Evolutionary conservation across 2,888 invertebrate species (phyloP).

Genomic region (Caenorhabditis imperialis): DNA sequence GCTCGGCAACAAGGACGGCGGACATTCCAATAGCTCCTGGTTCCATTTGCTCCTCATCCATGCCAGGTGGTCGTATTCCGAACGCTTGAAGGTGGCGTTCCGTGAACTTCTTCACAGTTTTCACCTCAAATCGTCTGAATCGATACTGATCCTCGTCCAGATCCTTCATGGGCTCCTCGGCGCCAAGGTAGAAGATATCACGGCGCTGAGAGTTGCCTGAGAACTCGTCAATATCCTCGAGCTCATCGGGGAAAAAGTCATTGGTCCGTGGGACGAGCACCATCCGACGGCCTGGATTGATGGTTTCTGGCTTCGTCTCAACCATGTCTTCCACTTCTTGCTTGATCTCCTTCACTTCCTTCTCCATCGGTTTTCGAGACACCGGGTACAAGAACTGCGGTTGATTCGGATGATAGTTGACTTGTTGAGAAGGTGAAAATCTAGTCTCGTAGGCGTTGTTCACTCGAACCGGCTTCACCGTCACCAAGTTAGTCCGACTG

Average conservation of each 20-base stretch:
- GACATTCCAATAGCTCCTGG: no score
- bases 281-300: no score
- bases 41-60: no score
- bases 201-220: no score
- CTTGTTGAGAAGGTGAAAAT: not conserved
- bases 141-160: not conserved
- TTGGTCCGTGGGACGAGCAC: no score
- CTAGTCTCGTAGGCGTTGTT: not conserved
- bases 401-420: slow-evolving; percentile 6
- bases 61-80: slow-evolving; percentile 6
- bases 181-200: not conserved
- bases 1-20: no score
- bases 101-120: not conserved
- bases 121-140: not conserved
- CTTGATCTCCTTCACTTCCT: not conserved
- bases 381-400: not conserved
- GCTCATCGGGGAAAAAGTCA: no score
- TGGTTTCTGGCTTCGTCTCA: not conserved
- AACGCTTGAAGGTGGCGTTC: not conserved
- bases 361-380: not conserved
- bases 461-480: not conserved
- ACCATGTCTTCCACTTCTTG: not conserved
- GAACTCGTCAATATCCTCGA: no score
- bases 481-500: not conserved
- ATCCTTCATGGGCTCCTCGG: slow-evolving; percentile 15